These are phyloP conservation scores for Harpalus rubripes DNA, from an alignment of 2,888 invertebrate genomes.

Conservation along the genomic window DNA sequence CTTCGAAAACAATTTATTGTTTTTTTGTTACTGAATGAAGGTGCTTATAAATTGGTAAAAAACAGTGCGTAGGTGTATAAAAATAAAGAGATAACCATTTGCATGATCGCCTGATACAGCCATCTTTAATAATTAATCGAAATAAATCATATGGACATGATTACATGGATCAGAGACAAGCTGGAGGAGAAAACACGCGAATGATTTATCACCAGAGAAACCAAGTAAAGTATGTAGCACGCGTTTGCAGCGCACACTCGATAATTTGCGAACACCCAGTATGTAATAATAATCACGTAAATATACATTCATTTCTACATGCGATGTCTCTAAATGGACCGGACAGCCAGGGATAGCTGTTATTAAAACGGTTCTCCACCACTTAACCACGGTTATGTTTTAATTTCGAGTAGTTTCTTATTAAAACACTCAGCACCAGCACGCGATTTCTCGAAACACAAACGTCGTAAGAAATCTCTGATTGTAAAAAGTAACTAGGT, in stretches of 20 bases:
- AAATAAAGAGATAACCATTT: constrained; percentile 26
- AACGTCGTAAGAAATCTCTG: too few species aligned
- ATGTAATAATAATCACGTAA: constrained; percentile 52
- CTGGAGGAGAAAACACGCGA: constrained; percentile 51
- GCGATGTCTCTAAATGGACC: constrained; percentile 37
- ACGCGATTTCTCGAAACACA: neutral
- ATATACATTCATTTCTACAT: constrained; percentile 42
- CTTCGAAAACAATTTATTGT: constrained; percentile 1
- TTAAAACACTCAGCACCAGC: neutral
- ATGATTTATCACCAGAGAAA: constrained; percentile 58
- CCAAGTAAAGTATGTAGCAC: constrained; percentile 63
- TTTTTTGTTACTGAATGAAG: neutral
- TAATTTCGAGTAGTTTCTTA: constrained; percentile 2
- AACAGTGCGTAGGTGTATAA: neutral
- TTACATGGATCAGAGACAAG: constrained; percentile 59
- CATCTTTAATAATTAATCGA: constrained; percentile 61
- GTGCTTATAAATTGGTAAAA: constrained; percentile 4
- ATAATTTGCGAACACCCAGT: constrained; percentile 61
- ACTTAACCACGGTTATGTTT: constrained; percentile 31
- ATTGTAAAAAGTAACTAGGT: too few species aligned
- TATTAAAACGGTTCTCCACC: constrained; percentile 51
- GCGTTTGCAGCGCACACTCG: constrained; percentile 37
- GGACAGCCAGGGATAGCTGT: constrained; percentile 24
- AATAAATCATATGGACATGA: constrained; percentile 62
- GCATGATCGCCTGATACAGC: constrained; percentile 36